Evolutionary conservation across 2,888 invertebrate genomes (phyloP).

Genomic region (Gymnocheta viridis): DNA sequence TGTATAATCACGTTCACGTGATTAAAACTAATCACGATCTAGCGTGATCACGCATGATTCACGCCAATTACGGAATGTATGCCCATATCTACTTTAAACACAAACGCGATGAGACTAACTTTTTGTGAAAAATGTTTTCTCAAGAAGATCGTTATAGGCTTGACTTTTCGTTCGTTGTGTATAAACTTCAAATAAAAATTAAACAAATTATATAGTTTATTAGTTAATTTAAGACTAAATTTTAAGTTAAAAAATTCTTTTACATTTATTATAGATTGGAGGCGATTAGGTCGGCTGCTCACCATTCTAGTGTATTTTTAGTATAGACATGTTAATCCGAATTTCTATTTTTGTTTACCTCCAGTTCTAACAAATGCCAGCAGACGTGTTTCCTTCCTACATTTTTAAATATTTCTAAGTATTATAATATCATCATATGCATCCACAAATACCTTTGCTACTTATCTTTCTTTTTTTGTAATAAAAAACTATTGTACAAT

Average conservation of each 20-base stretch:
- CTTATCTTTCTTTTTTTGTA: conserved; percentile 30
- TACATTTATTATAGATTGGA: background rate
- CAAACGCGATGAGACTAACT: no score
- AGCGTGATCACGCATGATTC: no score
- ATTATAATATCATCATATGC: background rate
- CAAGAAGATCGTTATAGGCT: no score
- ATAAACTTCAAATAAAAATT: background rate
- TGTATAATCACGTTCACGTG: no score
- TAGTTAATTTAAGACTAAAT: background rate
- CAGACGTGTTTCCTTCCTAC: conserved; percentile 56
- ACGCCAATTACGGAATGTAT: no score
- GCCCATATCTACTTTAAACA: no score
- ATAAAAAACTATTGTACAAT: conserved; percentile 14
- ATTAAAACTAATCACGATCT: no score
- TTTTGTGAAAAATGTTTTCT: no score
- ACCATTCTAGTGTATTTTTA: background rate
- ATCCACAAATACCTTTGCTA: conserved; percentile 2
- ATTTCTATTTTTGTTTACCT: conserved; percentile 63
- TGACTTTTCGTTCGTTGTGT: no score
- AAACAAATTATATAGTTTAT: background rate
- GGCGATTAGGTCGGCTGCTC: background rate
- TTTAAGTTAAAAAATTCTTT: background rate
- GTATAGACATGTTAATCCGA: conserved; percentile 39
- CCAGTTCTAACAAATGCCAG: conserved; percentile 51
- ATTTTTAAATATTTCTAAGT: background rate